Conservation (phyloP, 2,888 invertebrate genomes). For the Nymphalis c-album region DNA sequence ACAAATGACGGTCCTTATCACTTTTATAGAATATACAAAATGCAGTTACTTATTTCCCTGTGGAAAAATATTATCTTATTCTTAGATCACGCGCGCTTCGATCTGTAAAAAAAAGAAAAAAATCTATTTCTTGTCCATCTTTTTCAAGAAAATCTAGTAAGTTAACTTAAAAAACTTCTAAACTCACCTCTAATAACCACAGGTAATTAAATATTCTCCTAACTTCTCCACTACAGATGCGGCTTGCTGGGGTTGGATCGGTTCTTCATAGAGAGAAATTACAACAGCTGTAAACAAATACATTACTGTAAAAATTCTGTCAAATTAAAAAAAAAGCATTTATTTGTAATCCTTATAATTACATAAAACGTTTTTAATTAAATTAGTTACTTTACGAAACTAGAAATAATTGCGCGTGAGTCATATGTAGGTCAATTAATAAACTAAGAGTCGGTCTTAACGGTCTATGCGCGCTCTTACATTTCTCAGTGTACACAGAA, state of each 20-base stretch:
- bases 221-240: slow-evolving; percentile 98
- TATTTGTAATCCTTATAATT: neutral
- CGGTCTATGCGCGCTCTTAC: slow-evolving; percentile 31
- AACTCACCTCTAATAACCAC: slow-evolving; percentile 93
- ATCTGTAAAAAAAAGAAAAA: slow-evolving; percentile 67
- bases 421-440: slow-evolving; percentile 37
- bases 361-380: slow-evolving; percentile 6
- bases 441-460: slow-evolving; percentile 32
- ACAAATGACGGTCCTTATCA: slow-evolving; percentile 81
- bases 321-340: neutral
- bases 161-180: neutral
- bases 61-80: slow-evolving; percentile 83
- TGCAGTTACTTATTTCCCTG: slow-evolving; percentile 83
- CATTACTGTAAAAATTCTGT: neutral
- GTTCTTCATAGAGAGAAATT: slow-evolving; percentile 96
- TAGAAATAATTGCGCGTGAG: slow-evolving; percentile 26
- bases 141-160: neutral
- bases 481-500: slow-evolving; percentile 22
- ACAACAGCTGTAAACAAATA: slow-evolving; percentile 89
- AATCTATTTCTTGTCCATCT: neutral
- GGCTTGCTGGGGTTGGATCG: slow-evolving; percentile 97
- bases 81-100: slow-evolving; percentile 81
- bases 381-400: slow-evolving; percentile 22
- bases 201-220: slow-evolving; percentile 97
- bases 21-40: slow-evolving; percentile 83